Evolutionary conservation across 1,140 invertebrate species (phyloP).

Genomic region (Caenorhabditis tropicalis): DNA sequence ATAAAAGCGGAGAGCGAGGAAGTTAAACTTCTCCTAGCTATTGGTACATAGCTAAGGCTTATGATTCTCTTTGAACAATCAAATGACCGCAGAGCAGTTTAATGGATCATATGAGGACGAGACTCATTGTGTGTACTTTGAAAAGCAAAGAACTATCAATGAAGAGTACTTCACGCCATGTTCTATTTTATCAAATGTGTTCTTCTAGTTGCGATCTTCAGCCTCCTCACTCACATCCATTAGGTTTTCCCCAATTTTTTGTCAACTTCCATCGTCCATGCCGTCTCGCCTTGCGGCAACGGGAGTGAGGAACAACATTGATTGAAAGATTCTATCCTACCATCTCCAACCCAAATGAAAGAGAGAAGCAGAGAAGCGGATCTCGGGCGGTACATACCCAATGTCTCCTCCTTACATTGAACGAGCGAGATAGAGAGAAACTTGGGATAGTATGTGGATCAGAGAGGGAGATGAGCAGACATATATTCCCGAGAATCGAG

Average conservation of each 20-base stretch:
- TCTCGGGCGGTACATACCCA: conserved; percentile 34
- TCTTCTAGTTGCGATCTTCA: too few species aligned
- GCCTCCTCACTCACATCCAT: not conserved
- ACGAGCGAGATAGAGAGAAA: not conserved
- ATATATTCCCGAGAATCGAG: conserved; percentile 29
- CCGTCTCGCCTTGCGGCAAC: not conserved
- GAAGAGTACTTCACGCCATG: too few species aligned
- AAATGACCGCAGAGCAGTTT: not conserved
- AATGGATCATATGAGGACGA: too few species aligned
- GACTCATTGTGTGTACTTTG: too few species aligned
- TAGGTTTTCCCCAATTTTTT: conserved; percentile 4
- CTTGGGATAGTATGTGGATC: not conserved
- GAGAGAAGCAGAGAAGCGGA: conserved; percentile 33
- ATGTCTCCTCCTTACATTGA: not conserved
- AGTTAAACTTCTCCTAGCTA: not conserved
- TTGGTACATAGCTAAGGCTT: not conserved
- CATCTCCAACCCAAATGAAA: not conserved
- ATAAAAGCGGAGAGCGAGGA: not conserved
- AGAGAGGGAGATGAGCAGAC: not conserved
- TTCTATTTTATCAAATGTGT: too few species aligned
- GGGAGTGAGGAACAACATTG: conserved; percentile 11
- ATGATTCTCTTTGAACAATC: not conserved
- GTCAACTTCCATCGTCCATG: conserved; percentile 11
- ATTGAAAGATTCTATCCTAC: conserved; percentile 7
- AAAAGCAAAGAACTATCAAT: too few species aligned